A percentile compares a stretch with the other conserved stretches of the same genome.
phyloP scores from a whole-genome alignment of 1,140 invertebrate genomes.

The Calliphora vicina region DNA sequence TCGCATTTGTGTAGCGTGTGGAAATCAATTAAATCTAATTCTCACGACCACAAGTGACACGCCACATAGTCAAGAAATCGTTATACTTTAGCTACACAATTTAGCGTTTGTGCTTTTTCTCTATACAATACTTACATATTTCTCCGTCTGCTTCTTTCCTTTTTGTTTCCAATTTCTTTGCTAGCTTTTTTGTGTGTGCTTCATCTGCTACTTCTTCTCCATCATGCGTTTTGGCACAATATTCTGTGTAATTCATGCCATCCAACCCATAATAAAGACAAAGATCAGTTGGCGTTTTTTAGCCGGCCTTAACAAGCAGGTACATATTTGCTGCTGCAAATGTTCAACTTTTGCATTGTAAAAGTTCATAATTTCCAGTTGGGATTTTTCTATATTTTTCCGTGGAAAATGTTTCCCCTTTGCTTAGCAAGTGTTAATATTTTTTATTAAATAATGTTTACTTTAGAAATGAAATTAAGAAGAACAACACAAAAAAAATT shows the following conservation, averaged over 20 bases:
- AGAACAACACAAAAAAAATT: not conserved
- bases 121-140: not conserved
- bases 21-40: slow-evolving; percentile 45
- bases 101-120: slow-evolving; percentile 22
- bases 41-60: slow-evolving; percentile 44
- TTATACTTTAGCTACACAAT: slow-evolving; percentile 20
- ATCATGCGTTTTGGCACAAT: not conserved
- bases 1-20: slow-evolving; percentile 39
- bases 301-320: slow-evolving; percentile 8
- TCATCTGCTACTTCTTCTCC: not conserved
- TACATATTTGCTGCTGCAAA: not conserved
- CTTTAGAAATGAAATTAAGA: not conserved
- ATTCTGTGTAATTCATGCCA: slow-evolving; percentile 13
- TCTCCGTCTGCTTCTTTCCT: not conserved
- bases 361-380: slow-evolving; percentile 24
- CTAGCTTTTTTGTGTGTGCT: not conserved
- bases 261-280: not conserved
- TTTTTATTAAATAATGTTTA: not conserved
- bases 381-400: not conserved
- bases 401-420: not conserved
- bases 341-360: slow-evolving; percentile 10
- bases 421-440: not conserved
- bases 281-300: not conserved
- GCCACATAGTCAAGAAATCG: slow-evolving; percentile 38
- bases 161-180: not conserved